Conservation (phyloP, 2,797 vertebrate genomes). For the Botia almorhae region DNA sequence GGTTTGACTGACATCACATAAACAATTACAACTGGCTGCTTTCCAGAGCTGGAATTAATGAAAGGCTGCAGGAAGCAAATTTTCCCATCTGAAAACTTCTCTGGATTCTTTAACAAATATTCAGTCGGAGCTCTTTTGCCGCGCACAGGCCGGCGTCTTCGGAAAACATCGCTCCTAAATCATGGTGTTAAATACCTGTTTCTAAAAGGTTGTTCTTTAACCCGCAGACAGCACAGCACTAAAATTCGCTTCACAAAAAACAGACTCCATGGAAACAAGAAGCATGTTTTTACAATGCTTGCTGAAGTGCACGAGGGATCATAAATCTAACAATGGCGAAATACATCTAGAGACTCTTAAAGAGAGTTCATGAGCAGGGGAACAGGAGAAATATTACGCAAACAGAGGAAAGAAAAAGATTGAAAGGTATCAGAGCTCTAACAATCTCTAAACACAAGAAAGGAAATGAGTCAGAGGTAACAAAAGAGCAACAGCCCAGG, state of each 20-base stretch:
- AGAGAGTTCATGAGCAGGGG: conserved; percentile 29
- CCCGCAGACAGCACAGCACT: conserved; percentile 9
- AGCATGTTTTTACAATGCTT: conserved; percentile 1
- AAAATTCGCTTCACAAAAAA: conserved; percentile 7
- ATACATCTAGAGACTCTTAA: not conserved
- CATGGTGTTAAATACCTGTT: conserved; percentile 53
- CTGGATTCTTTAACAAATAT: conserved; percentile 60
- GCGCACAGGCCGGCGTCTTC: conserved; percentile 17
- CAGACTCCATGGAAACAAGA: conserved; percentile 27
- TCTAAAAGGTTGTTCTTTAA: conserved; percentile 17
- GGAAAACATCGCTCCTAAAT: conserved; percentile 46
- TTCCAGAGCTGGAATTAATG: conserved; percentile 71
- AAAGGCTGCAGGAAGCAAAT: conserved; percentile 70
- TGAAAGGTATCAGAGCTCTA: not conserved
- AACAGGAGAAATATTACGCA: not conserved
- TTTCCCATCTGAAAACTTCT: conserved; percentile 60
- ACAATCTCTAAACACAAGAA: not conserved
- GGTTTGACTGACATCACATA: conserved; percentile 73
- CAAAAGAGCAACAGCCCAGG: not conserved
- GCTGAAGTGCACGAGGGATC: not conserved
- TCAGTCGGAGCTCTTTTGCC: conserved; percentile 39
- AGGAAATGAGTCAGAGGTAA: conserved; percentile 29
- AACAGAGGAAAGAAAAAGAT: conserved; percentile 12
- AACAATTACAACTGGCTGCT: conserved; percentile 74
- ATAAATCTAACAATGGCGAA: conserved; percentile 28